Evolutionary conservation across 2,797 vertebrate species (phyloP).

Genomic region (Denticeps clupeoides): DNA sequence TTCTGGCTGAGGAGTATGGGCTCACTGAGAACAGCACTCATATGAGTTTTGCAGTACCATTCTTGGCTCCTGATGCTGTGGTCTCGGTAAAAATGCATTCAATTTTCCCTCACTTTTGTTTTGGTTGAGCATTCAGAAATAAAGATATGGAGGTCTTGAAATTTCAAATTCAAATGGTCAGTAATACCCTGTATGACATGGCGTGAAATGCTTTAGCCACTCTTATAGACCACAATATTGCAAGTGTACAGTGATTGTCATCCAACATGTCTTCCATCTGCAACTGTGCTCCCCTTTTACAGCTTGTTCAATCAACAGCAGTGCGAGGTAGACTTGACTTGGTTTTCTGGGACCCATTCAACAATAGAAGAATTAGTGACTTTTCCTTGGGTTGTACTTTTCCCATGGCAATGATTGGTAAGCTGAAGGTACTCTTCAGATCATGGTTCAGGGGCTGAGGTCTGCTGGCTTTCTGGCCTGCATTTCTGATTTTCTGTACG

Average conservation of each 20-base stretch:
- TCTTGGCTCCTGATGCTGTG: conserved; percentile 10
- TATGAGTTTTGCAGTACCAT: conserved; percentile 42
- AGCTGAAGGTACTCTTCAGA: too few relatives aligned
- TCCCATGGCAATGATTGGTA: conserved; percentile 48
- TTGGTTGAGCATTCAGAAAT: neutral
- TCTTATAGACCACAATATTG: too few relatives aligned
- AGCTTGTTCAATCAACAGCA: conserved; percentile 34
- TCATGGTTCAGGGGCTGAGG: too few relatives aligned
- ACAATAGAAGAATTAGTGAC: conserved; percentile 44
- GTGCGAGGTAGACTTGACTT: conserved; percentile 49
- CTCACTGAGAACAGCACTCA: conserved; percentile 43
- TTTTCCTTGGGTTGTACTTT: conserved; percentile 57
- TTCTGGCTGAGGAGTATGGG: conserved; percentile 21
- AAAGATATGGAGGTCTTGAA: neutral
- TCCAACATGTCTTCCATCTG: neutral
- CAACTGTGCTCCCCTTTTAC: neutral
- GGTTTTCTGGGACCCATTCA: conserved; percentile 32
- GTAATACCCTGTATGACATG: too few relatives aligned
- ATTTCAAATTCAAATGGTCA: too few relatives aligned
- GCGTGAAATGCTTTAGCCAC: too few relatives aligned
- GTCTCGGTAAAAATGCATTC: conserved; percentile 46
- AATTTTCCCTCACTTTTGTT: neutral
- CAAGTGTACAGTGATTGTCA: too few relatives aligned
- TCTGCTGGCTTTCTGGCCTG: neutral
- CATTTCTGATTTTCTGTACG: neutral